phyloP scores from a whole-genome alignment of 2,888 invertebrate species.

The Lithophane leautieri region DNA sequence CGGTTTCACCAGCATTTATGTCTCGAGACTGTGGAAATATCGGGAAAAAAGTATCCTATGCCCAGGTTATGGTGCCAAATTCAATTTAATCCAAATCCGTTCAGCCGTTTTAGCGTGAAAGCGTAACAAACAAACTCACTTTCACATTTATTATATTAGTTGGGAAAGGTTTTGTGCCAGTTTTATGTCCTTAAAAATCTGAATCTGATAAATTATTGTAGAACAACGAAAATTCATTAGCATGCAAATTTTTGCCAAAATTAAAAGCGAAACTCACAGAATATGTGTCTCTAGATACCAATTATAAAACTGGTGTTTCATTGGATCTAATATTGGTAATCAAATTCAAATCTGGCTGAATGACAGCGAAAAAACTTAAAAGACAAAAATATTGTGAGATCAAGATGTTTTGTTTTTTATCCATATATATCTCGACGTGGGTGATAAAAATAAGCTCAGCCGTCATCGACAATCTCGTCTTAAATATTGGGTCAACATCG shows the following conservation, averaged over 20 bases:
- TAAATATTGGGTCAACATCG: constrained; percentile 24
- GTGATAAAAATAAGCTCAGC: constrained; percentile 35
- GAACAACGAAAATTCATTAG: background rate
- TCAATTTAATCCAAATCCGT: too few species aligned
- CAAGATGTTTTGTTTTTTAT: constrained; percentile 39
- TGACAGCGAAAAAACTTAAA: background rate
- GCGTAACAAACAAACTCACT: too few species aligned
- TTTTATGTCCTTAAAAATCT: background rate
- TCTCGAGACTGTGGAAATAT: too few species aligned
- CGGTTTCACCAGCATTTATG: too few species aligned
- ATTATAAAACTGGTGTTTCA: constrained; percentile 5
- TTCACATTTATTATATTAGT: too few species aligned
- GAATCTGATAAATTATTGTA: background rate
- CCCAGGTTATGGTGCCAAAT: too few species aligned
- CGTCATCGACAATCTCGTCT: constrained; percentile 35
- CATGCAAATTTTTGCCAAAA: too few species aligned
- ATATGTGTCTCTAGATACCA: background rate
- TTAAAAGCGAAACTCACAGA: background rate
- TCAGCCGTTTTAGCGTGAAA: too few species aligned
- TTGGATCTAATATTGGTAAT: constrained; percentile 4
- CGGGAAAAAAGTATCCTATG: too few species aligned
- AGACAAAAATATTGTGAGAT: constrained; percentile 9
- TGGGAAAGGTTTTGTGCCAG: too few species aligned
- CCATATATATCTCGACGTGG: constrained; percentile 37
- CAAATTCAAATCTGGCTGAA: constrained; percentile 4